phyloP scores from a whole-genome alignment of 1,140 invertebrate species.

The Coptotermes formosanus region DNA sequence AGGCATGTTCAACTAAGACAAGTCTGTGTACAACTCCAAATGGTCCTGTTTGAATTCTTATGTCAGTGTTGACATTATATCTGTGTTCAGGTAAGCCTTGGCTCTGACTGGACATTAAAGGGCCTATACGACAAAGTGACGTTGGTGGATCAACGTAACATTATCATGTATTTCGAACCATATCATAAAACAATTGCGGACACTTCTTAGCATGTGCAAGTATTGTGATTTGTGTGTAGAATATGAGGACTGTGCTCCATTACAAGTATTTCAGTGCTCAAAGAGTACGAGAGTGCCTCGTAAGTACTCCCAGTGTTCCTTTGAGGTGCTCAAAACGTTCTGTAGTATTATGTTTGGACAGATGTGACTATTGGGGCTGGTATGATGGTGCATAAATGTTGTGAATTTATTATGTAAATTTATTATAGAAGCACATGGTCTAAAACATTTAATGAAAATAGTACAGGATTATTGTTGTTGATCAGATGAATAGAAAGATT shows the following conservation, averaged over 20 bases:
- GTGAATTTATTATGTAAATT: conserved; percentile 19
- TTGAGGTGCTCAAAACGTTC: background rate
- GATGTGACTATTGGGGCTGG: background rate
- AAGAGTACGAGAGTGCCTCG: background rate
- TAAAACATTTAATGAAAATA: background rate
- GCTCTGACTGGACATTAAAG: background rate
- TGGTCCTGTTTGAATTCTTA: conserved; percentile 5
- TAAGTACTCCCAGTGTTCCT: conserved; percentile 6
- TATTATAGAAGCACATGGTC: background rate
- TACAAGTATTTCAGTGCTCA: background rate
- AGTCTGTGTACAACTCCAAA: background rate
- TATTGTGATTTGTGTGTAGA: background rate
- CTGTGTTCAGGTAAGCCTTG: conserved; percentile 14
- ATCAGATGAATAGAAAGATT: background rate
- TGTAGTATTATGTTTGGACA: background rate
- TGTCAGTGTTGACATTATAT: background rate
- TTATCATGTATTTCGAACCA: background rate
- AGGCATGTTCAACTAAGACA: conserved; percentile 1
- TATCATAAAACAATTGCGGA: background rate
- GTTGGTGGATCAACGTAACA: background rate
- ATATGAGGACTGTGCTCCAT: background rate
- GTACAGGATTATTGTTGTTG: background rate
- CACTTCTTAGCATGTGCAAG: background rate
- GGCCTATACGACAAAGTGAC: background rate
- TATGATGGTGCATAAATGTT: conserved; percentile 12